Evolutionary conservation across 1,140 invertebrate species (phyloP).

Genomic region (Papilio glaucus): DNA sequence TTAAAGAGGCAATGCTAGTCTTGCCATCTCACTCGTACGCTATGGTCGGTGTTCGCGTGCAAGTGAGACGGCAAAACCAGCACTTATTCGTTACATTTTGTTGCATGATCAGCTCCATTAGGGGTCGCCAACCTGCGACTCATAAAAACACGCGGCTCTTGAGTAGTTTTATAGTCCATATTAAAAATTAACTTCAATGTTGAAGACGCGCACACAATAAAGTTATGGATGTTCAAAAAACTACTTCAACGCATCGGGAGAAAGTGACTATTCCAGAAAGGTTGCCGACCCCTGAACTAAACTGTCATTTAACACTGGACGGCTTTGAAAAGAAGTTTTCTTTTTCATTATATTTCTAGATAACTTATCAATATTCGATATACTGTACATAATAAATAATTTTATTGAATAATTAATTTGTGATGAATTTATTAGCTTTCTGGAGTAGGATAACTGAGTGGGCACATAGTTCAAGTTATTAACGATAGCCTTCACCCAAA

Average conservation of each 20-base stretch:
- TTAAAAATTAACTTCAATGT: neutral
- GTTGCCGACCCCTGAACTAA: neutral
- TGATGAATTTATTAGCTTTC: neutral
- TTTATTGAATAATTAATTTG: neutral
- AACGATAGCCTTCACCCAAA: neutral
- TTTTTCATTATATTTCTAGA: conserved; percentile 26
- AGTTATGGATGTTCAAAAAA: neutral
- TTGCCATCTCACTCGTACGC: neutral
- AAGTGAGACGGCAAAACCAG: neutral
- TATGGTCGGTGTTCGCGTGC: neutral
- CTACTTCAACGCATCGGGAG: neutral
- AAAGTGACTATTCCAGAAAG: neutral
- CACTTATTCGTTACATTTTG: neutral
- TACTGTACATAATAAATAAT: conserved; percentile 10
- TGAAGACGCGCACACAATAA: neutral
- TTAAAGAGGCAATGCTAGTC: neutral
- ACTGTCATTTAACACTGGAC: conserved; percentile 43
- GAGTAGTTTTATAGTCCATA: neutral
- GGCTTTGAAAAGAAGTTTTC: conserved; percentile 47
- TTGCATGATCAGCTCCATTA: neutral
- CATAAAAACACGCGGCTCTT: neutral
- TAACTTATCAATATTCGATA: neutral
- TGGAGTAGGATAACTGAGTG: neutral
- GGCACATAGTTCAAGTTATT: neutral
- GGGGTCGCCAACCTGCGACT: neutral